phyloP scores from a whole-genome alignment of 2,113 vertebrate species.

The Castor canadensis region DNA sequence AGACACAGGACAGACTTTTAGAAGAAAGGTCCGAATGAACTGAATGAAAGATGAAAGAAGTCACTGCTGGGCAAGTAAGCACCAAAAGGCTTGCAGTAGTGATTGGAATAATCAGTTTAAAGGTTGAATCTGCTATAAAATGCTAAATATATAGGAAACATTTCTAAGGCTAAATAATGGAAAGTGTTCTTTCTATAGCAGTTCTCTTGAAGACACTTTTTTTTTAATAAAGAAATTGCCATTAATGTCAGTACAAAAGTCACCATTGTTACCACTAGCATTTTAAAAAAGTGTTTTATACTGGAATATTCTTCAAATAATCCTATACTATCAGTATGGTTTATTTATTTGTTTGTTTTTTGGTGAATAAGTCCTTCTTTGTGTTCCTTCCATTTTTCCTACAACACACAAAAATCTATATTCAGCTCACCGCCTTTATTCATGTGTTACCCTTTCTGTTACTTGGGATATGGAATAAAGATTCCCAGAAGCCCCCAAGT shows the following conservation, averaged over 20 bases:
- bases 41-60: not conserved
- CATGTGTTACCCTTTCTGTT: not conserved
- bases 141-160: not conserved
- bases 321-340: not conserved
- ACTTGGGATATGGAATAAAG: not conserved
- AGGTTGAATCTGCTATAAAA: not conserved
- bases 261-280: not conserved
- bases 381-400: constrained; percentile 7
- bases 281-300: not conserved
- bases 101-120: constrained; percentile 16
- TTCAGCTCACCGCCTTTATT: not conserved
- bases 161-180: constrained; percentile 4
- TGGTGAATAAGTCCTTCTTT: not conserved
- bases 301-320: not conserved
- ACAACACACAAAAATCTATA: not conserved
- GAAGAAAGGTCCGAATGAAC: not conserved
- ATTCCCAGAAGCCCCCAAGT: not conserved
- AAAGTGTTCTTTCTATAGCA: not conserved
- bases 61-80: not conserved
- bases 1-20: not conserved
- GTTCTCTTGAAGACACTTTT: not conserved
- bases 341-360: not conserved
- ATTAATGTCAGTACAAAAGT: constrained; percentile 18
- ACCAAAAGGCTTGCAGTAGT: not conserved
- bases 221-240: not conserved